A percentile compares a stretch with the other conserved stretches of the same genome.
These are phyloP conservation scores for Lathronympha strigana DNA, from an alignment of 2,888 invertebrate species.

Conservation along the genomic window DNA sequence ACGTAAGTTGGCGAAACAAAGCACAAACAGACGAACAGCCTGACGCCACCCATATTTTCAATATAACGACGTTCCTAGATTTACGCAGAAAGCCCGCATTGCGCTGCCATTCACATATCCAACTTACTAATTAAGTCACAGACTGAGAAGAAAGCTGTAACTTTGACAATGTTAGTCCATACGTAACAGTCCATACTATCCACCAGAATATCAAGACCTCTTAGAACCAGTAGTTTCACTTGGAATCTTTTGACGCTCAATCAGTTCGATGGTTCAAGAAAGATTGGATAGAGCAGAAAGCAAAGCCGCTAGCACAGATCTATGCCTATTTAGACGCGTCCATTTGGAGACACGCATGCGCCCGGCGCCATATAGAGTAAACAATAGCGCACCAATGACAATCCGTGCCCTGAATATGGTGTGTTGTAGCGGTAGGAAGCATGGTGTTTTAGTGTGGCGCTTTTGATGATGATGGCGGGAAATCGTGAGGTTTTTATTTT, in stretches of 20 bases:
- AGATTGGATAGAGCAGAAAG: slow-evolving; percentile 64
- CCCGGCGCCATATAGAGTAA: slow-evolving; percentile 79
- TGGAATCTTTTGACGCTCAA: slow-evolving; percentile 32
- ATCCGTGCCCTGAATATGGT: slow-evolving; percentile 68
- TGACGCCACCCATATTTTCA: slow-evolving; percentile 76
- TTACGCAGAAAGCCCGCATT: slow-evolving; percentile 74
- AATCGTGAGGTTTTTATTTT: slow-evolving; percentile 8
- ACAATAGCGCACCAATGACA: slow-evolving; percentile 69
- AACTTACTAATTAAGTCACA: slow-evolving; percentile 83
- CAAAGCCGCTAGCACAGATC: slow-evolving; percentile 77
- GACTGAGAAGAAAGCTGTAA: slow-evolving; percentile 79
- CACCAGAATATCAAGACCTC: slow-evolving; percentile 59
- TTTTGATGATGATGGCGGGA: too few relatives aligned
- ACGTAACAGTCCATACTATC: slow-evolving; percentile 68
- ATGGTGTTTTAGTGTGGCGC: slow-evolving; percentile 9
- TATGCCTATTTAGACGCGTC: slow-evolving; percentile 80
- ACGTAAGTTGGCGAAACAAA: slow-evolving; percentile 42
- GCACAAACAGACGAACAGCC: slow-evolving; percentile 46
- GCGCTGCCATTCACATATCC: slow-evolving; percentile 83
- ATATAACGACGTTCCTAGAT: slow-evolving; percentile 78
- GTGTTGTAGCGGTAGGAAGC: slow-evolving; percentile 22
- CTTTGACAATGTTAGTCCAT: slow-evolving; percentile 82
- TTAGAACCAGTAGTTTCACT: slow-evolving; percentile 42
- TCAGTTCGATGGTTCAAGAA: slow-evolving; percentile 49
- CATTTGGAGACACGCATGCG: slow-evolving; percentile 69